These are phyloP conservation scores for Meiosimyza decipiens DNA, from an alignment of 2,888 invertebrate genomes.

Conservation along the genomic window DNA sequence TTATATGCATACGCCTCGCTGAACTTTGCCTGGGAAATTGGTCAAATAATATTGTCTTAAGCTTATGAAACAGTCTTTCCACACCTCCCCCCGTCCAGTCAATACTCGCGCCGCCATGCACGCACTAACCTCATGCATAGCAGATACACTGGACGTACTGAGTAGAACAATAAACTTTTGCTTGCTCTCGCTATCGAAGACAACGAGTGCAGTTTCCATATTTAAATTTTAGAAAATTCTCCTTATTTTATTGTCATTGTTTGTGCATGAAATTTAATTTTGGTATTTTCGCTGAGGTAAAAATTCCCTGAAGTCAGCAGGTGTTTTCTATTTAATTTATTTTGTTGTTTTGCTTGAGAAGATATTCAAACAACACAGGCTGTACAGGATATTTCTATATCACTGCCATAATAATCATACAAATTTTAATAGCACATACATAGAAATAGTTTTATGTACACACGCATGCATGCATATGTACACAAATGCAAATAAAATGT, in stretches of 20 bases:
- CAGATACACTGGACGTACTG: too few relatives aligned
- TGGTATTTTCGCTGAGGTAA: conserved; percentile 26
- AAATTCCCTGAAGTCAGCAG: conserved; percentile 27
- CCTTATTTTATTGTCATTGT: conserved; percentile 6
- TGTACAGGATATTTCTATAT: conserved; percentile 7
- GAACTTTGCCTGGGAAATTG: conserved; percentile 28
- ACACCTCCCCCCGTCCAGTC: too few relatives aligned
- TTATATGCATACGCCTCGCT: conserved; percentile 26
- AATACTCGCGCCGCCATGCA: too few relatives aligned
- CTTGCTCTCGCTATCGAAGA: background rate
- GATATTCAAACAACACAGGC: conserved; percentile 2
- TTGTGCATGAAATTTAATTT: conserved; percentile 28
- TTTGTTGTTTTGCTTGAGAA: conserved; percentile 1
- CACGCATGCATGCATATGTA: background rate
- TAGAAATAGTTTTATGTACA: background rate
- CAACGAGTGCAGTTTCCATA: background rate
- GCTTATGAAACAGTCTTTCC: background rate
- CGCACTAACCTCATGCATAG: too few relatives aligned
- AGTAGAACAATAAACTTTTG: too few relatives aligned
- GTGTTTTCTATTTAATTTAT: conserved; percentile 28
- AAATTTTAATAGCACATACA: too few relatives aligned
- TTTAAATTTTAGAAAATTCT: conserved; percentile 12
- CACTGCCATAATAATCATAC: background rate
- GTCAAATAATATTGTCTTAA: conserved; percentile 34
- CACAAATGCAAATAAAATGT: background rate